phyloP scores from a whole-genome alignment of 2,113 vertebrate species.

The Eudyptes chrysolophus region DNA sequence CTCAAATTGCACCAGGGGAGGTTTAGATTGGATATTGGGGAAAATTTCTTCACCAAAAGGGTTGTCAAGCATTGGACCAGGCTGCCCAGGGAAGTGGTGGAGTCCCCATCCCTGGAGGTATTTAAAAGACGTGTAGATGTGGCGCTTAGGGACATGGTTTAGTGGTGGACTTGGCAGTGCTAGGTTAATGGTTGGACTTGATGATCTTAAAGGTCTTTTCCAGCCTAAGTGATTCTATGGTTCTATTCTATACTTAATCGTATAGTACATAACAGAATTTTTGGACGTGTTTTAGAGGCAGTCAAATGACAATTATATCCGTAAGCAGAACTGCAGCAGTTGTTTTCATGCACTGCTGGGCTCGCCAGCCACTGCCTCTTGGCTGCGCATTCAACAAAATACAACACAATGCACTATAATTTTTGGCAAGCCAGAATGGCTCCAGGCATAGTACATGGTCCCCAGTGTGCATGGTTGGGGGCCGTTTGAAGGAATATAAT shows the following conservation, averaged over 20 bases:
- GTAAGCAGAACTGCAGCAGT: not conserved
- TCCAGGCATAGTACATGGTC: not conserved
- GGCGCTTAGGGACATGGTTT: not conserved
- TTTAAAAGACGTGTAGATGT: not conserved
- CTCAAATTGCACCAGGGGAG: not conserved
- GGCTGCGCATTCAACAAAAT: not conserved
- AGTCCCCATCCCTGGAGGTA: not conserved
- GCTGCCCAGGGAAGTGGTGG: not conserved
- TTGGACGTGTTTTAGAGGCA: not conserved
- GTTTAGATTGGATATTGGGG: not conserved
- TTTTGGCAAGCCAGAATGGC: not conserved
- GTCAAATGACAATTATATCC: not conserved
- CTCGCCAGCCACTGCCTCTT: not conserved
- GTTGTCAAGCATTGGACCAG: not conserved
- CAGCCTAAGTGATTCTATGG: not conserved
- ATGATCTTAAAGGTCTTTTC: not conserved
- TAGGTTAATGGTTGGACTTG: not conserved
- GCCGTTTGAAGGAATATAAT: not conserved
- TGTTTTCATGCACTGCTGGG: not conserved
- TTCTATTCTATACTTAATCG: not conserved
- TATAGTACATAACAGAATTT: not conserved
- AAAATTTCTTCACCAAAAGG: not conserved
- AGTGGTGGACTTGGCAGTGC: not conserved
- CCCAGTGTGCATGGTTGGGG: not conserved
- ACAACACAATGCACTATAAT: rapidly evolving